Evolutionary conservation across 2,888 invertebrate genomes (phyloP).

Genomic region (Oscheius onirici): DNA sequence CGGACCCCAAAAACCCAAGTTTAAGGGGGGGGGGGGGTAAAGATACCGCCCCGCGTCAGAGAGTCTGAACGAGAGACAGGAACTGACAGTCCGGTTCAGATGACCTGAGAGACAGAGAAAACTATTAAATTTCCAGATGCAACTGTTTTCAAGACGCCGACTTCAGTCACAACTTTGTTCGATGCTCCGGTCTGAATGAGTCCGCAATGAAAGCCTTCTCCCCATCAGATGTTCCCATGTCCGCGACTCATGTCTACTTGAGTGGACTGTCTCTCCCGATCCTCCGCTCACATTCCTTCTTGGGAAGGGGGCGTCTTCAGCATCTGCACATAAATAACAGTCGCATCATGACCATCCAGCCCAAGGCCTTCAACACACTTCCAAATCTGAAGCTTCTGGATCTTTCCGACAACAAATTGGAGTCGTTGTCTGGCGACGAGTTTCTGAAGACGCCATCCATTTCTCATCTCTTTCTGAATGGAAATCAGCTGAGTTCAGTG

Average conservation of each 20-base stretch:
- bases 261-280: slow-evolving; percentile 84
- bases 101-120: no score
- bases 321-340: slow-evolving; percentile 65
- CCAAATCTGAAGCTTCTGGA: slow-evolving; percentile 61
- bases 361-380: slow-evolving; percentile 66
- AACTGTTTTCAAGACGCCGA: slow-evolving; percentile 88
- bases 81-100: no score
- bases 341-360: slow-evolving; percentile 56
- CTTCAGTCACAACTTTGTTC: slow-evolving; percentile 78
- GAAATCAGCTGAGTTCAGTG: slow-evolving; percentile 51
- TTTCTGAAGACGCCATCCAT: slow-evolving; percentile 53
- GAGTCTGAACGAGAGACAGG: no score
- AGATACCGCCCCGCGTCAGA: no score
- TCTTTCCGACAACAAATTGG: slow-evolving; percentile 60
- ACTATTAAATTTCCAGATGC: no score
- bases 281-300: slow-evolving; percentile 84
- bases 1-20: no score
- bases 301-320: slow-evolving; percentile 74
- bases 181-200: slow-evolving; percentile 43
- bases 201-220: slow-evolving; percentile 74
- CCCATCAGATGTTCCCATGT: slow-evolving; percentile 86
- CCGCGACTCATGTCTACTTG: slow-evolving; percentile 86
- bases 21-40: no score
- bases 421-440: slow-evolving; percentile 54
- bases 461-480: slow-evolving; percentile 56